Conservation (phyloP, 1,140 invertebrate species). For the Lucilia cuprina region DNA sequence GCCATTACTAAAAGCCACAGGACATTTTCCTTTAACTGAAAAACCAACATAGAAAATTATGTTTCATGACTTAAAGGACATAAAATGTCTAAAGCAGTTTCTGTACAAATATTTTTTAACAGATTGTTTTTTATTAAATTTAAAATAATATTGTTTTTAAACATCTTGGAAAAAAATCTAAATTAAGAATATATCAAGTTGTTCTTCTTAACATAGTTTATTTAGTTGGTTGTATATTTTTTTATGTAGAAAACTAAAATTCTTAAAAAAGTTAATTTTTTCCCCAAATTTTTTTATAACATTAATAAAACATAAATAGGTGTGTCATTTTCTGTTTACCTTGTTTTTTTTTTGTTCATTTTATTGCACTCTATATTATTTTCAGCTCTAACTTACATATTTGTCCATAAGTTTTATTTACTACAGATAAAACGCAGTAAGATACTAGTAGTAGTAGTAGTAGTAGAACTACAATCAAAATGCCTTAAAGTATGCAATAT, state of each 20-base stretch:
- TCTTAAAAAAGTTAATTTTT: not conserved
- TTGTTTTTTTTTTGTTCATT: not conserved
- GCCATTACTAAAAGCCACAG: conserved; percentile 16
- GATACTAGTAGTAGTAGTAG: not conserved
- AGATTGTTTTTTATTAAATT: not conserved
- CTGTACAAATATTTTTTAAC: not conserved
- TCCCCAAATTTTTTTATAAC: not conserved
- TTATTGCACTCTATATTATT: not conserved
- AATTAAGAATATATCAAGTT: too few relatives aligned
- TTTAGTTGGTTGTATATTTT: not conserved
- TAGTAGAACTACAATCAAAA: not conserved
- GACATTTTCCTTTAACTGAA: not conserved
- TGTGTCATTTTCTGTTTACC: not conserved
- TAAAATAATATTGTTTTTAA: not conserved
- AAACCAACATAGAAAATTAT: not conserved
- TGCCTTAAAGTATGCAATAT: conserved; percentile 13
- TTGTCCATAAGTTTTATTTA: not conserved
- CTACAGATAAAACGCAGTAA: not conserved
- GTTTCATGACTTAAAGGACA: not conserved
- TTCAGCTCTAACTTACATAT: not conserved
- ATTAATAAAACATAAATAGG: conserved; percentile 12
- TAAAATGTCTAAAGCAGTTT: not conserved
- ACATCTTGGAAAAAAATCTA: too few relatives aligned
- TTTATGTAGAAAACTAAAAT: not conserved
- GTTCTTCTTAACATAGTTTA: not conserved